Base-by-base conservation (phyloP, 2,888 invertebrate species). In the Nomada fabriciana region DNA sequence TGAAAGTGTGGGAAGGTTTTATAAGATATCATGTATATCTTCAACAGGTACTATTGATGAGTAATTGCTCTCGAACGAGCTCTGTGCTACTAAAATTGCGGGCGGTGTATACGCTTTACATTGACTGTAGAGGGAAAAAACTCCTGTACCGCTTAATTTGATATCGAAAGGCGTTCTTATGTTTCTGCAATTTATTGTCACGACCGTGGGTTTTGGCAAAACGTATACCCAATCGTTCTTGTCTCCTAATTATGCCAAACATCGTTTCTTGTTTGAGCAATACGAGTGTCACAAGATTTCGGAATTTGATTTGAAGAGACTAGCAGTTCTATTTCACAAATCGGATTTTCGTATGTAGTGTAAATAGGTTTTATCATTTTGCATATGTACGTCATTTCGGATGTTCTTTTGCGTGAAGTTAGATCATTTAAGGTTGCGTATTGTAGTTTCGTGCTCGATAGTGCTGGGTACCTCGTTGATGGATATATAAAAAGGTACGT, bases 291-390 rank as follows among this genome's bases (percentile, higher is more conserved):
- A 29, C 61, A 72, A 63, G 71, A 61, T 72, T 72, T 52, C 42
- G 71, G 72, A n/a, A 77, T 42, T 47, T 59, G 36, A 10, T 57
- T 50, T n/a, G 15, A 15, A n/a, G 76, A 43, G 15, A 60, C 50
- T 47, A 80, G 43, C 9, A 76, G 43, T 59, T 80, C 75, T 23
- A 59, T 67, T 57, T 76, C 68, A 11, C 80, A 72, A 63, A 53
- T 76, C 52, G 72, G 65, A 63, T 67, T 63, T n/a, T 57, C 57
- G 20, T 67, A 50, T 11, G 60, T 42, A 18, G 76, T 43, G 36
- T 67, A 69, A 20, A 80, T 72, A 29, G 80, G 80, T 23, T 57
- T 75, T 4, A 23, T 50, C n/a, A 68, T 47, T 67, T 76, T 76
- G 20, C 75, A 71, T 59, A 57, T 59, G 29, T 23, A 63, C 36